Conservation (phyloP, 2,797 vertebrate genomes). For the Yasuhikotakia modesta region DNA sequence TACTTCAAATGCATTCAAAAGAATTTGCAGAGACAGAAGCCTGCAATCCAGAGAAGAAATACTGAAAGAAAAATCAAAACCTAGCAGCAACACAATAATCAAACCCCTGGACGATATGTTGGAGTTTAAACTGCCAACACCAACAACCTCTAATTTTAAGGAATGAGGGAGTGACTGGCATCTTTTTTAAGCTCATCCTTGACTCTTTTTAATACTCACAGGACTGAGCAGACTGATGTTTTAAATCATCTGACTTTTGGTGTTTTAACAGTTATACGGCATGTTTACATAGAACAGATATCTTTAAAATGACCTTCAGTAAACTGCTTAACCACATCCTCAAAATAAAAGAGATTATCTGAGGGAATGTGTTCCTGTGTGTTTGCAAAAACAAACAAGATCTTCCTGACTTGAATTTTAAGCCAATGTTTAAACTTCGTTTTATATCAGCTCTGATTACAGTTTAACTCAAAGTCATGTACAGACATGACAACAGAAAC, state of each 20-base stretch:
- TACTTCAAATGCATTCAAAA: constrained; percentile 1
- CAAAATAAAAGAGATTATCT: constrained; percentile 30
- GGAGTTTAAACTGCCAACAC: constrained; percentile 1
- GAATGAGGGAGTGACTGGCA: constrained; percentile 7
- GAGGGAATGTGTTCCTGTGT: constrained; percentile 31
- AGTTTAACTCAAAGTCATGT: not conserved
- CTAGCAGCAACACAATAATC: not conserved
- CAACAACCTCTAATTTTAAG: constrained; percentile 30
- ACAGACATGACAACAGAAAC: not conserved
- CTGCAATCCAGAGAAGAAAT: not conserved
- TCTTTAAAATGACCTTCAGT: constrained; percentile 45
- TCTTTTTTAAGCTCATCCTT: not conserved
- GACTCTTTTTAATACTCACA: constrained; percentile 26
- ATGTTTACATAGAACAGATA: constrained; percentile 47
- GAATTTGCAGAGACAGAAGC: not conserved
- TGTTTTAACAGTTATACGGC: constrained; percentile 7
- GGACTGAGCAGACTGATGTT: not conserved
- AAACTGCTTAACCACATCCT: constrained; percentile 38
- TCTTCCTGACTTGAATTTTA: not conserved
- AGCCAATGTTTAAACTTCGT: not conserved
- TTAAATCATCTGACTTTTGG: constrained; percentile 9
- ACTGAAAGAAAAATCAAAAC: constrained; percentile 15
- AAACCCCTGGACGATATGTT: not conserved
- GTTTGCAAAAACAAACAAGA: constrained; percentile 2
- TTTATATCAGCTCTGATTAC: not conserved